Evolutionary conservation across 2,797 vertebrate species (phyloP).

Genomic region (Psittacula echo): DNA sequence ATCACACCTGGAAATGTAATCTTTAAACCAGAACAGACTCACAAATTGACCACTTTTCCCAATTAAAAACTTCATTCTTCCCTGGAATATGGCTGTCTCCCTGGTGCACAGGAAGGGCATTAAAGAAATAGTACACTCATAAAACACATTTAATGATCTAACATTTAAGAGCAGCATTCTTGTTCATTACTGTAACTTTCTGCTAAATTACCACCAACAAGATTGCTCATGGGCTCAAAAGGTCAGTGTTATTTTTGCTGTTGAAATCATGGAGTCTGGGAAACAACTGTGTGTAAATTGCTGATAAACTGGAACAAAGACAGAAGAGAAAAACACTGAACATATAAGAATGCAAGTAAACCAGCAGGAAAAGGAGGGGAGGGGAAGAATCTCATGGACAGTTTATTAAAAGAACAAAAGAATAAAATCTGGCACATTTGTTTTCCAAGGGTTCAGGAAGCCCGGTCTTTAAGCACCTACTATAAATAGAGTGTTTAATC

Average conservation of each 20-base stretch:
- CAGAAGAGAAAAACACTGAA: conserved; percentile 61
- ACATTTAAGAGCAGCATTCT: conserved; percentile 36
- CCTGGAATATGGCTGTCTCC: conserved; percentile 13
- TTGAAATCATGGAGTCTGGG: conserved; percentile 56
- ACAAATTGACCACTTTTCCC: not conserved
- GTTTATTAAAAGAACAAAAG: conserved; percentile 74
- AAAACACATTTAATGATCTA: conserved; percentile 42
- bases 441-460: conserved; percentile 62
- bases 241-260: conserved; percentile 69
- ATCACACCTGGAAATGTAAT: conserved; percentile 6
- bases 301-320: conserved; percentile 73
- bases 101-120: conserved; percentile 40
- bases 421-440: conserved; percentile 61
- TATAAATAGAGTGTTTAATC: conserved; percentile 59
- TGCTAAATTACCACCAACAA: conserved; percentile 49
- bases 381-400: conserved; percentile 59
- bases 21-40: not conserved
- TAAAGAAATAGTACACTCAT: conserved; percentile 39
- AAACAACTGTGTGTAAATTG: conserved; percentile 71
- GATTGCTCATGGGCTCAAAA: conserved; percentile 57
- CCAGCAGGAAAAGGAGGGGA: conserved; percentile 70
- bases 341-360: conserved; percentile 67
- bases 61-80: conserved; percentile 27
- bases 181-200: conserved; percentile 55
- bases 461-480: conserved; percentile 50